These are phyloP conservation scores for Zosterops borbonicus DNA, from an alignment of 2,113 vertebrate species.

Conservation along the genomic window DNA sequence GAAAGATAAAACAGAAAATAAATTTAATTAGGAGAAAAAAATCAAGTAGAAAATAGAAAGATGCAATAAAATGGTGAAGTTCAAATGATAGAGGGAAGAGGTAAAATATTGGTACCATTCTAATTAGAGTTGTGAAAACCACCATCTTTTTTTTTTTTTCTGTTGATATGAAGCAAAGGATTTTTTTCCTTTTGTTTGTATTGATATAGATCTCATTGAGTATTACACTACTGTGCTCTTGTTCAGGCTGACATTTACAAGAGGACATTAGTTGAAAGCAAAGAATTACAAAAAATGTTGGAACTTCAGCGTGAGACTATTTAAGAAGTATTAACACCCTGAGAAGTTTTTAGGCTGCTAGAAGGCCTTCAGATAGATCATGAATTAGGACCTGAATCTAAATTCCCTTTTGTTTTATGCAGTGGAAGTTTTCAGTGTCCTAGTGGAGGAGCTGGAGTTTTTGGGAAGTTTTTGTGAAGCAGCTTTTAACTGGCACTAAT, in stretches of 20 bases:
- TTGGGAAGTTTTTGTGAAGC: background rate
- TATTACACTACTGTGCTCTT: background rate
- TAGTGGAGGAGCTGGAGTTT: background rate
- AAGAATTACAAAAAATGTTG: background rate
- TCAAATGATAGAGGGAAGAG: background rate
- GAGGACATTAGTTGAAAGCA: background rate
- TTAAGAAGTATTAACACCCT: background rate
- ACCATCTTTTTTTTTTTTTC: background rate
- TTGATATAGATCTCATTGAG: background rate
- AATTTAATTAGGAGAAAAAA: background rate
- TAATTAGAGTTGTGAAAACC: background rate
- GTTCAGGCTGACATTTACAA: background rate
- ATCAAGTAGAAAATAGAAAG: background rate
- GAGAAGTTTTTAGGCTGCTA: background rate
- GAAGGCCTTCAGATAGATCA: background rate
- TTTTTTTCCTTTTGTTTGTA: background rate
- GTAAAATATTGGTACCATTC: background rate
- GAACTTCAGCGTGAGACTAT: background rate
- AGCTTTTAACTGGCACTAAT: background rate
- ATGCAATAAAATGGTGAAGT: background rate
- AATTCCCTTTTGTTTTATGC: background rate
- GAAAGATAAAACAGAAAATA: conserved; percentile 21
- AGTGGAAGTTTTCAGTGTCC: background rate
- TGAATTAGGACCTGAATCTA: background rate
- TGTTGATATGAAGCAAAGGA: background rate